These are phyloP conservation scores for Pluvianellus socialis DNA, from an alignment of 2,113 vertebrate genomes.

Conservation along the genomic window DNA sequence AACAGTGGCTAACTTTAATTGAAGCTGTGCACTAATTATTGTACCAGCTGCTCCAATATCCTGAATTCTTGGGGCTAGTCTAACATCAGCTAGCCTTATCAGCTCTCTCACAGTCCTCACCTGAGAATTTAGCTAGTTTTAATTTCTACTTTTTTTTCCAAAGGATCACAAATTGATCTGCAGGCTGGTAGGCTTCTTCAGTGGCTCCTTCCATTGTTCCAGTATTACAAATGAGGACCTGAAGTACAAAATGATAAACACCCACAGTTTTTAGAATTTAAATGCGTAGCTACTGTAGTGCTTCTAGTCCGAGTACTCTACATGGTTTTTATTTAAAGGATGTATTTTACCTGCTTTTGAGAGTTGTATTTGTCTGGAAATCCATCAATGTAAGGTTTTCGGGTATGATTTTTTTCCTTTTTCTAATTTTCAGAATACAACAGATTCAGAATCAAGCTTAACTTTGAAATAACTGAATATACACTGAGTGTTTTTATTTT, in stretches of 20 bases:
- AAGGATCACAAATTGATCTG: not conserved
- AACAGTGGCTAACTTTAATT: fast-evolving
- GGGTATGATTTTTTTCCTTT: not conserved
- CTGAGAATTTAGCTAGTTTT: not conserved
- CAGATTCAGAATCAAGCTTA: not conserved
- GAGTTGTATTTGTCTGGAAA: not conserved
- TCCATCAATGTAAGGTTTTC: not conserved
- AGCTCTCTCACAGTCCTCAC: not conserved
- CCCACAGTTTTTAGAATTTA: not conserved
- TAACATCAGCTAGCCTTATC: not conserved
- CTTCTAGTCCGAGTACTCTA: not conserved
- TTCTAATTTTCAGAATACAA: not conserved
- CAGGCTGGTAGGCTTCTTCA: not conserved
- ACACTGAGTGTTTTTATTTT: not conserved
- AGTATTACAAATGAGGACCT: not conserved
- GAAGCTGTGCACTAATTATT: not conserved
- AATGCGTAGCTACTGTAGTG: not conserved
- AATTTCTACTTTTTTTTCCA: not conserved
- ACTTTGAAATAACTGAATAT: not conserved
- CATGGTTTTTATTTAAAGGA: not conserved
- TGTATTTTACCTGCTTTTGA: not conserved
- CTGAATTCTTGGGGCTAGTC: not conserved
- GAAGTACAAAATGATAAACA: not conserved
- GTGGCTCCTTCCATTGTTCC: not conserved
- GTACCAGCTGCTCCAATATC: not conserved